A percentile compares a stretch with the other conserved stretches of the same genome.
Evolutionary conservation across 2,797 vertebrate genomes (phyloP).

Genomic region (Pangasius sanitwongsei): DNA sequence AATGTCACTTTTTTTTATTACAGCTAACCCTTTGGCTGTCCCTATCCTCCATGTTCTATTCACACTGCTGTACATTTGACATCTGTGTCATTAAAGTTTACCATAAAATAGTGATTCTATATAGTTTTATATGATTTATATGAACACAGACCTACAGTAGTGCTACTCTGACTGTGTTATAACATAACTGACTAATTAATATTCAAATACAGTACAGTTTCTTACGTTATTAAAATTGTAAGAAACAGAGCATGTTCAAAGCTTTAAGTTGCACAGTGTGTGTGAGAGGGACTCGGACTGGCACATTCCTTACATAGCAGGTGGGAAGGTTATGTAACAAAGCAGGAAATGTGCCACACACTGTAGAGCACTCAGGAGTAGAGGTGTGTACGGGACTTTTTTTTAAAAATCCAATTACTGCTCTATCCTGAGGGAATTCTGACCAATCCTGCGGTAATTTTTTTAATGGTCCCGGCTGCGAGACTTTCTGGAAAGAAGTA

Average conservation of each 20-base stretch:
- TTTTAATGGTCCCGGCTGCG: accelerated
- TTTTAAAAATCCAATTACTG: not conserved
- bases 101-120: not conserved
- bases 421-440: not conserved
- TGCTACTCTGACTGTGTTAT: not conserved
- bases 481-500: not conserved
- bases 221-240: not conserved
- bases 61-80: not conserved
- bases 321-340: conserved; percentile 62
- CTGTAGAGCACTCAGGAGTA: not conserved
- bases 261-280: not conserved
- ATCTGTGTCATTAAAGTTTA: not conserved
- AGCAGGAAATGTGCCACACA: conserved; percentile 38
- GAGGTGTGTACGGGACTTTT: not conserved
- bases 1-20: not conserved
- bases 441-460: not conserved
- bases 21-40: not conserved
- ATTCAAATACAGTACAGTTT: not conserved
- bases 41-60: not conserved
- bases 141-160: not conserved
- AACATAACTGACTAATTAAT: not conserved
- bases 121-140: not conserved
- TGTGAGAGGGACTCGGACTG: conserved; percentile 53
- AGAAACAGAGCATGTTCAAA: not conserved
- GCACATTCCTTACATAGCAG: conserved; percentile 67